A percentile compares a stretch with the other conserved stretches of the same genome.
phyloP scores from a whole-genome alignment of 1,140 invertebrate species.

The Asobara japonica region DNA sequence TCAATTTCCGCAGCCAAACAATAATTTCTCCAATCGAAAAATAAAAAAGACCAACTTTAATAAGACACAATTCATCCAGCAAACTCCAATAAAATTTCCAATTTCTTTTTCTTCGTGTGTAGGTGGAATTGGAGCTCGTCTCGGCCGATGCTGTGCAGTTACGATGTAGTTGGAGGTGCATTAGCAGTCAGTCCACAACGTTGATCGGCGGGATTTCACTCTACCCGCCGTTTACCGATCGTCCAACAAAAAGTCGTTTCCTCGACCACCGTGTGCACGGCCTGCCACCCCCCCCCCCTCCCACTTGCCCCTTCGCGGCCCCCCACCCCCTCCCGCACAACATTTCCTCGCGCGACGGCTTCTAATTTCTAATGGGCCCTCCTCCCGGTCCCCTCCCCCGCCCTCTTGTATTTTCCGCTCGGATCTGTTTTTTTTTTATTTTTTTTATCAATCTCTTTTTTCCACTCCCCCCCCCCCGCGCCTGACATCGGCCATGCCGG shows the following conservation, averaged over 20 bases:
- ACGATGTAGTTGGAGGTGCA: constrained; percentile 3
- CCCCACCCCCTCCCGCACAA: not conserved
- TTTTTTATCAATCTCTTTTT: not conserved
- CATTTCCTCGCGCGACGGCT: constrained; percentile 37
- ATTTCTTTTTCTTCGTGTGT: too few species aligned
- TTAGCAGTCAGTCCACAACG: constrained; percentile 32
- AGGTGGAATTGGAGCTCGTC: not conserved
- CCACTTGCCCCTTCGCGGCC: not conserved
- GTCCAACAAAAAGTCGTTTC: constrained; percentile 32
- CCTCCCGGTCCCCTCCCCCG: not conserved
- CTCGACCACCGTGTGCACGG: constrained; percentile 25
- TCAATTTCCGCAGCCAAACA: too few species aligned
- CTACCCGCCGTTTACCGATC: constrained; percentile 35
- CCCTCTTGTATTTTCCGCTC: not conserved
- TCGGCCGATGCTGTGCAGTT: constrained; percentile 20
- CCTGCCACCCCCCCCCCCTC: not conserved
- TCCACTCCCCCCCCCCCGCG: too few species aligned
- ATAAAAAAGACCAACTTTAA: too few species aligned
- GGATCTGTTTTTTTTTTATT: constrained; percentile 5
- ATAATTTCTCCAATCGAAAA: too few species aligned
- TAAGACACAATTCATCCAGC: too few species aligned
- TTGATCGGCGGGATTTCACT: constrained; percentile 33
- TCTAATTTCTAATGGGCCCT: constrained; percentile 56
- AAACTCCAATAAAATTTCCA: too few species aligned
- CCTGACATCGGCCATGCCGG: constrained; percentile 33